Evolutionary conservation across 2,888 invertebrate genomes (phyloP).

Genomic region (Cepaea hortensis): DNA sequence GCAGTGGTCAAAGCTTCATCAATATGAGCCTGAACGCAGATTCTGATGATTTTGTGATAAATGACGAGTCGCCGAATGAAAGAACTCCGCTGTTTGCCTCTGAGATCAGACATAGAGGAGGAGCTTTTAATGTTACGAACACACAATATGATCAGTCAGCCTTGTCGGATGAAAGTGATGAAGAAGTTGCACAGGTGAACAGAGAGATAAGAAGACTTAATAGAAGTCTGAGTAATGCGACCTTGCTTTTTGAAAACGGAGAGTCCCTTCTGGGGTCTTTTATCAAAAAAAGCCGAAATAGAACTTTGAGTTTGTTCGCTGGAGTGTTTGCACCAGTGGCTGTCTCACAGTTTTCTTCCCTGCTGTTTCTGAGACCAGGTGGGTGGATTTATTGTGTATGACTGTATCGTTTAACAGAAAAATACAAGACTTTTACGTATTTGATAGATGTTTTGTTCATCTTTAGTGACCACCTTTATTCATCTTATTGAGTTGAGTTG

Average conservation of each 20-base stretch:
- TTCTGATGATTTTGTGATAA: neutral
- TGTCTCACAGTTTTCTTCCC: constrained; percentile 98
- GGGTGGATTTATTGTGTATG: constrained; percentile 20
- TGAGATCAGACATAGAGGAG: neutral
- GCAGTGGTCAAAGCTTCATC: neutral
- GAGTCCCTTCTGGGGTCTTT: neutral
- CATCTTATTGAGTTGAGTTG: too few species aligned
- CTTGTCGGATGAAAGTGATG: neutral
- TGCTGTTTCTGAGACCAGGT: constrained; percentile 97
- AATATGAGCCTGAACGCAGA: constrained; percentile 10
- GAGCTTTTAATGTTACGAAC: neutral
- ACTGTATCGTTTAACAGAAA: neutral
- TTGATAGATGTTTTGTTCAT: neutral
- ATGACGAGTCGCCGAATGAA: neutral
- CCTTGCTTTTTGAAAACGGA: constrained; percentile 13
- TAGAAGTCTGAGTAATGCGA: constrained; percentile 34
- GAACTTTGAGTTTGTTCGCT: constrained; percentile 88
- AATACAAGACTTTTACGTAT: neutral
- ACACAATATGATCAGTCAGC: neutral
- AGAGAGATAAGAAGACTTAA: neutral
- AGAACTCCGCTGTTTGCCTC: neutral
- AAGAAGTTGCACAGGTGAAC: neutral
- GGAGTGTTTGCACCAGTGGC: constrained; percentile 99
- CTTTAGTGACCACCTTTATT: neutral
- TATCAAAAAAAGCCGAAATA: neutral